A percentile compares a stretch with the other conserved stretches of the same genome.
phyloP scores from a whole-genome alignment of 2,797 vertebrate species.

The Smutsia temminckii region DNA sequence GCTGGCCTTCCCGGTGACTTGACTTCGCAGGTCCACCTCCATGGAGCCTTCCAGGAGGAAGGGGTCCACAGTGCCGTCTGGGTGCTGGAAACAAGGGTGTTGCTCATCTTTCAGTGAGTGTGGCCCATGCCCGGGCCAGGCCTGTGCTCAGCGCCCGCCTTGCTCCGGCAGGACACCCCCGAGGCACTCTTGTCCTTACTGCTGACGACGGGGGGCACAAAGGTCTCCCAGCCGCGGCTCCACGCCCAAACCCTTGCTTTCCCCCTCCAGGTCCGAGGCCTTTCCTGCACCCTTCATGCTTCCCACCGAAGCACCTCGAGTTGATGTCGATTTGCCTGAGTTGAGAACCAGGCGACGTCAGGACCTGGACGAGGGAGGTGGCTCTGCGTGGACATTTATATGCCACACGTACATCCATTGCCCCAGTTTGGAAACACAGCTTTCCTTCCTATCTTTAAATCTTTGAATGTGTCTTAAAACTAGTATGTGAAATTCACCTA shows the following conservation, averaged over 20 bases:
- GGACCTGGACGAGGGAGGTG: neutral
- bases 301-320: too few species aligned
- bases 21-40: neutral
- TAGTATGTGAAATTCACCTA: accelerated
- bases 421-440: accelerated
- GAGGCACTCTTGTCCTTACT: accelerated
- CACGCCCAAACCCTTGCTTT: too few species aligned
- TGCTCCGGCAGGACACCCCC: neutral
- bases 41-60: accelerated
- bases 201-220: accelerated
- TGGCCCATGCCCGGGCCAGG: accelerated
- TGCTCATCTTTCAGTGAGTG: neutral
- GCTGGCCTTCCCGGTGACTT: too few species aligned
- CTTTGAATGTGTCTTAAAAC: neutral
- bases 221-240: too few species aligned
- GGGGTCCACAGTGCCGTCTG: accelerated
- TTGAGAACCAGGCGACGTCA: too few species aligned
- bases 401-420: accelerated
- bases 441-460: accelerated
- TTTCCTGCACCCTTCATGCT: too few species aligned
- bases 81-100: accelerated
- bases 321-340: accelerated
- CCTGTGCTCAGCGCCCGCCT: neutral
- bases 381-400: accelerated
- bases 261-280: neutral